Conservation (phyloP, 2,113 vertebrate genomes). For the Rhinoptilus africanus region DNA sequence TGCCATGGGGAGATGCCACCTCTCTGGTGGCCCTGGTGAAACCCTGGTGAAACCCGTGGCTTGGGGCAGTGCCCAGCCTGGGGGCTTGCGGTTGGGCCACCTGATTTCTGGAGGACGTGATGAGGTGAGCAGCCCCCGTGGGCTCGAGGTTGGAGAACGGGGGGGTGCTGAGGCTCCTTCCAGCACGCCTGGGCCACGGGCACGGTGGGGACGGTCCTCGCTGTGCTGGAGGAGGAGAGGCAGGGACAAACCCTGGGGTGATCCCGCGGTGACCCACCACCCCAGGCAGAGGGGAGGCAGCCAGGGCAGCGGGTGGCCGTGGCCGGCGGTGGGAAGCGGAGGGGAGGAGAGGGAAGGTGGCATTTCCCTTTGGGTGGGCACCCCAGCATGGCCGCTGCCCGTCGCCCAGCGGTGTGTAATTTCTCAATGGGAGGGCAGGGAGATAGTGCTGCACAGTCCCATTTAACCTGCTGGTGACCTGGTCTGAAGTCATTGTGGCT, state of each 20-base stretch:
- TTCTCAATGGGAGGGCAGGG: constrained; percentile 54
- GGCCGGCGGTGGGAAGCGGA: rapidly evolving
- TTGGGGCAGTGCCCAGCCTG: background rate
- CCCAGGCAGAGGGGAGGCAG: background rate
- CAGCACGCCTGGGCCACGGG: background rate
- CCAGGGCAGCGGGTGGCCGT: background rate
- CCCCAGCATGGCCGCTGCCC: background rate
- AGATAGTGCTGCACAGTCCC: constrained; percentile 41
- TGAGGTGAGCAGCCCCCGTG: rapidly evolving
- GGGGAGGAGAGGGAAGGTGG: background rate
- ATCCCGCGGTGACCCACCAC: background rate
- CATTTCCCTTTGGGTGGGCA: background rate
- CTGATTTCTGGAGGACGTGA: background rate
- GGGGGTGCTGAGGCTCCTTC: background rate
- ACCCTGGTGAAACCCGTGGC: background rate
- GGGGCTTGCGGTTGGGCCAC: background rate
- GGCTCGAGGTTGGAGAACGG: background rate
- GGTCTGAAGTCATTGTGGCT: constrained; percentile 65
- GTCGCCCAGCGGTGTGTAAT: background rate
- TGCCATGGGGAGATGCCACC: background rate
- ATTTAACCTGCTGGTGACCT: constrained; percentile 70
- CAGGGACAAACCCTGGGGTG: background rate
- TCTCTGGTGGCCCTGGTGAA: background rate
- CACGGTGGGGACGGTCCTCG: rapidly evolving
- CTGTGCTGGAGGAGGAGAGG: background rate